Conservation (phyloP, 2,113 vertebrate genomes). For the Plectropomus leopardus region DNA sequence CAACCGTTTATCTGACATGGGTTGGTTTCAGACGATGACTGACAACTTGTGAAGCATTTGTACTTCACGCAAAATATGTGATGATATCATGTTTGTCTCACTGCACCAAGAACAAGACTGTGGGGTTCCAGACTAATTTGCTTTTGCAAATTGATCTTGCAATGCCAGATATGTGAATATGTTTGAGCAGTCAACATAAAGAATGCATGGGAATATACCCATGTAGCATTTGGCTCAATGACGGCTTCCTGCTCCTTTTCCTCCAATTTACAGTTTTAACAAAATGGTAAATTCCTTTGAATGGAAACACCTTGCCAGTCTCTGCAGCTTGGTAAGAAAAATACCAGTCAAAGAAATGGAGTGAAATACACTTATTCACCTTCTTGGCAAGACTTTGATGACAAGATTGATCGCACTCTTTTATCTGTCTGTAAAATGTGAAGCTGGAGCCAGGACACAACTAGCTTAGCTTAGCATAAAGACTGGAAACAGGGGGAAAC, state of each 20-base stretch:
- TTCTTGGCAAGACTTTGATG: neutral
- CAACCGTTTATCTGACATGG: no score
- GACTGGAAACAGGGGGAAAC: neutral
- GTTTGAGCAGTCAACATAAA: neutral
- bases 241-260: slow-evolving; percentile 5
- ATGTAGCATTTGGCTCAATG: neutral
- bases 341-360: no score
- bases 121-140: no score
- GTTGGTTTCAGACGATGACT: no score
- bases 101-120: no score
- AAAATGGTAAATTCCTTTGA: slow-evolving; percentile 18
- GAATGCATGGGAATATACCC: neutral
- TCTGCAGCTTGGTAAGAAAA: neutral
- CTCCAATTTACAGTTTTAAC: slow-evolving; percentile 23
- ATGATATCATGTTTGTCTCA: no score
- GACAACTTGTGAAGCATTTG: no score
- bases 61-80: no score
- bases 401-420: neutral
- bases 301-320: neutral
- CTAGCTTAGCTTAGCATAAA: neutral
- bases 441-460: neutral
- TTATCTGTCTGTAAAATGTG: neutral
- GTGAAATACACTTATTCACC: neutral
- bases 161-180: neutral
- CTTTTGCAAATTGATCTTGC: no score